These are phyloP conservation scores for Sinella curviseta DNA, from an alignment of 1,140 invertebrate genomes.

Conservation along the genomic window DNA sequence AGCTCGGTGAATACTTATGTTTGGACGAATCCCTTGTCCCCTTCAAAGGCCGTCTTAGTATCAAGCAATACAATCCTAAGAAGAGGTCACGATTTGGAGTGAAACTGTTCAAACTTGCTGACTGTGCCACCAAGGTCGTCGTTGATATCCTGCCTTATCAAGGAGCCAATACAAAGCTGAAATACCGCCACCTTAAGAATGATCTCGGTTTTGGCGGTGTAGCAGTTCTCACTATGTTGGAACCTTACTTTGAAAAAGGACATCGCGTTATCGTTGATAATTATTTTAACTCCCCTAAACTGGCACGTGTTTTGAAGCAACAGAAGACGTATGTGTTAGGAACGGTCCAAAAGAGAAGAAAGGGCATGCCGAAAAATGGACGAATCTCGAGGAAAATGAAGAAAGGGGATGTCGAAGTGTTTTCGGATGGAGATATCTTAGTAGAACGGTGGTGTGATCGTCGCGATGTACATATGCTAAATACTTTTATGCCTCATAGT, in stretches of 20 bases:
- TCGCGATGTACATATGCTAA: background rate
- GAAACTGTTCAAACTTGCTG: constrained; percentile 53
- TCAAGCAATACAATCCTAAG: constrained; percentile 55
- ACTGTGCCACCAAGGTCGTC: constrained; percentile 49
- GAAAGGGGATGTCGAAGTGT: constrained; percentile 13
- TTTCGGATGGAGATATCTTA: background rate
- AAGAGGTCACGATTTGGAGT: constrained; percentile 55
- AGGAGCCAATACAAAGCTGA: constrained; percentile 41
- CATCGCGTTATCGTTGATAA: constrained; percentile 55
- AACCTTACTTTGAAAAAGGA: constrained; percentile 50
- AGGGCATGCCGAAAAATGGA: constrained; percentile 33
- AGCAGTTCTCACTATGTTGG: constrained; percentile 51
- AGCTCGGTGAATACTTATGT: constrained; percentile 50
- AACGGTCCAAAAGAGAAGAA: constrained; percentile 51
- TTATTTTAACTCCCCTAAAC: constrained; percentile 53
- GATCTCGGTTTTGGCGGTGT: constrained; percentile 50
- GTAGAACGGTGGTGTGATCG: constrained; percentile 14
- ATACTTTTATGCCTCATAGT: background rate
- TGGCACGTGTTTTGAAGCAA: constrained; percentile 50
- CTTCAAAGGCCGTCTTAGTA: constrained; percentile 53
- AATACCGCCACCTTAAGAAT: constrained; percentile 17
- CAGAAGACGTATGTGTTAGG: constrained; percentile 52
- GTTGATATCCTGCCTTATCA: constrained; percentile 52
- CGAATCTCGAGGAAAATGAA: background rate
- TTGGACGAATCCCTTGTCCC: constrained; percentile 55